Evolutionary conservation across 2,888 invertebrate species (phyloP).

Genomic region (Meliscaeva auricollis): DNA sequence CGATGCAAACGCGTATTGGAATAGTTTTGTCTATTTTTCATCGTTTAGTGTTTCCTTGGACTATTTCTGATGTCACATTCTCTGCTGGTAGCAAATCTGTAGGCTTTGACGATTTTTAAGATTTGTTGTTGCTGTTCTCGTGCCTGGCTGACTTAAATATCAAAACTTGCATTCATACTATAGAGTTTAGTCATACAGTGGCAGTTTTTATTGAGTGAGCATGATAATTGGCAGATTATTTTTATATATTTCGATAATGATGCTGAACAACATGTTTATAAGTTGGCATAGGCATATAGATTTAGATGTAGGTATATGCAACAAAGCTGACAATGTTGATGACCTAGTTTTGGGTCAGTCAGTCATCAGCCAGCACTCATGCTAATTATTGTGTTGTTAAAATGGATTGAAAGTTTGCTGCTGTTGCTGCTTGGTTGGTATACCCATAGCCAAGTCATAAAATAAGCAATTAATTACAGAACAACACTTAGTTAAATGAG

Average conservation of each 20-base stretch:
- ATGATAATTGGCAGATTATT: slow-evolving; percentile 63
- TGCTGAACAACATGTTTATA: slow-evolving; percentile 64
- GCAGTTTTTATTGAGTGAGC: slow-evolving; percentile 55
- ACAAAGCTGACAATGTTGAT: slow-evolving; percentile 64
- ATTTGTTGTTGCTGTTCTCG: slow-evolving; percentile 44
- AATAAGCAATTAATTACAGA: slow-evolving; percentile 23
- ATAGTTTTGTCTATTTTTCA: slow-evolving; percentile 53
- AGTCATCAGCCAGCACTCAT: slow-evolving; percentile 16
- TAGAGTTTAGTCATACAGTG: slow-evolving; percentile 13
- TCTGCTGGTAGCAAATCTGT: slow-evolving; percentile 35
- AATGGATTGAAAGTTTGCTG: slow-evolving; percentile 4
- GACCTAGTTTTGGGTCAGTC: slow-evolving; percentile 60
- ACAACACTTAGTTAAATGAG: slow-evolving; percentile 8
- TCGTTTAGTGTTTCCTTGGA: slow-evolving; percentile 66
- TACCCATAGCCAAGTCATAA: slow-evolving; percentile 3
- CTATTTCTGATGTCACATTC: slow-evolving; percentile 68
- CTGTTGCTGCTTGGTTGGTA: not conserved
- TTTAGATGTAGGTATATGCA: slow-evolving; percentile 26
- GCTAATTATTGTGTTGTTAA: slow-evolving; percentile 49
- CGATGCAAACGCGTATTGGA: slow-evolving; percentile 50
- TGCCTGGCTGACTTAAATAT: slow-evolving; percentile 63
- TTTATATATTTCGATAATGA: slow-evolving; percentile 56
- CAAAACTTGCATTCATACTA: slow-evolving; percentile 56
- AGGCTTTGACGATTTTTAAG: slow-evolving; percentile 23
- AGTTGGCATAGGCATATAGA: slow-evolving; percentile 31